Evolutionary conservation across 2,888 invertebrate genomes (phyloP).

Genomic region (Micropterix aruncella): DNA sequence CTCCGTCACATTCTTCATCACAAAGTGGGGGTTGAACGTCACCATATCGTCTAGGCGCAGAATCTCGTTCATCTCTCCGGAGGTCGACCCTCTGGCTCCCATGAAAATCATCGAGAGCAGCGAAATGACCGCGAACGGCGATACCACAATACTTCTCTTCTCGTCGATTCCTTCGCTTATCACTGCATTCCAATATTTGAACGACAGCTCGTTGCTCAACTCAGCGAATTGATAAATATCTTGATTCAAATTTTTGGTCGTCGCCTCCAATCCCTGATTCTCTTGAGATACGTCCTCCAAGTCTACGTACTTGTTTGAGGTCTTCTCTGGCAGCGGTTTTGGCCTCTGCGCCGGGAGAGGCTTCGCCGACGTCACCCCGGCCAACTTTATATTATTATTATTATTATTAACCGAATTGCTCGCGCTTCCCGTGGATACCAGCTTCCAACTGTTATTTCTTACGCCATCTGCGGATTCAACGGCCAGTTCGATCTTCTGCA

Average conservation of each 20-base stretch:
- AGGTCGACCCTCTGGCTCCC: constrained; percentile 74
- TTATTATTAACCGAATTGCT: constrained; percentile 8
- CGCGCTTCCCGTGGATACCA: constrained; percentile 30
- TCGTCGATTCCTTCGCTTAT: constrained; percentile 54
- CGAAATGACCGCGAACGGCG: constrained; percentile 75
- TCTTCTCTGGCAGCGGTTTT: constrained; percentile 9
- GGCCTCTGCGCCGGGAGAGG: background rate
- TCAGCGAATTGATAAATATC: constrained; percentile 67
- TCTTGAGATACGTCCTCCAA: constrained; percentile 24
- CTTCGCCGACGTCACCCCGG: constrained; percentile 1
- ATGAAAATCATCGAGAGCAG: constrained; percentile 83
- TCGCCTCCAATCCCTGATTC: constrained; percentile 62
- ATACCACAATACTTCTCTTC: constrained; percentile 63
- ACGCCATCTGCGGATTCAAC: too few relatives aligned
- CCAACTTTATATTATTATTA: constrained; percentile 6
- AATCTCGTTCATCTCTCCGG: constrained; percentile 82
- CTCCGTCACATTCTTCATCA: constrained; percentile 75
- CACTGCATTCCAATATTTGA: constrained; percentile 67
- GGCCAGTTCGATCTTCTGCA: too few relatives aligned
- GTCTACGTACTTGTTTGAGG: constrained; percentile 5
- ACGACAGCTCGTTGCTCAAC: constrained; percentile 74
- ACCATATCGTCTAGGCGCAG: constrained; percentile 76
- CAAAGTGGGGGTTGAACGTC: constrained; percentile 79
- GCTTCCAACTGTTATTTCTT: constrained; percentile 40
- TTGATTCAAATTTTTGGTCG: constrained; percentile 52